Percentiles rank a stretch among this genome's conserved stretches.
phyloP scores from a whole-genome alignment of 1,140 invertebrate species.

The Cydia splendana region DNA sequence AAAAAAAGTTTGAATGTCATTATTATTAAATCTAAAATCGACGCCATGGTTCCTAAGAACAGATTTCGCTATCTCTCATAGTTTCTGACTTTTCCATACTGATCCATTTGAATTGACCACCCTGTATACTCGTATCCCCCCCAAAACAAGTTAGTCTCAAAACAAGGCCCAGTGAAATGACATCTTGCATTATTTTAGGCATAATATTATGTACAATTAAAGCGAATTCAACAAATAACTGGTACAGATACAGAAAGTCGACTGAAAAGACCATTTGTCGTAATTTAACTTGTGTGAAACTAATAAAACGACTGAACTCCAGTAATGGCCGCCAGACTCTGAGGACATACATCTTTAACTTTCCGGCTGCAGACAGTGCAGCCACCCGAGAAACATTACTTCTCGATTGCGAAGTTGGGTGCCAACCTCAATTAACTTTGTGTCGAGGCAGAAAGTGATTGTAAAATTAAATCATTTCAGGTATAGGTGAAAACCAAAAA shows the following conservation, averaged over 20 bases:
- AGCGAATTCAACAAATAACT: not conserved
- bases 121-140: too few species aligned
- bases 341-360: slow-evolving; percentile 21
- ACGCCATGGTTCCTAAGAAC: too few species aligned
- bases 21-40: too few species aligned
- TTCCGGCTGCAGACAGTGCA: slow-evolving; percentile 8
- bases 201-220: not conserved
- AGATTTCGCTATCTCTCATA: too few species aligned
- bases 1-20: too few species aligned
- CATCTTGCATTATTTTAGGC: too few species aligned
- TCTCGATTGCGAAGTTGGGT: not conserved
- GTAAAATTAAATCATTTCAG: not conserved
- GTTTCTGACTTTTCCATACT: too few species aligned
- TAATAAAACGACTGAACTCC: slow-evolving; percentile 13
- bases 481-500: too few species aligned
- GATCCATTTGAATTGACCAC: too few species aligned
- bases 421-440: not conserved
- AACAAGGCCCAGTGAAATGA: too few species aligned
- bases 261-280: not conserved
- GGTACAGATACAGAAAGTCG: not conserved
- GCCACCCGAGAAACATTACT: slow-evolving; percentile 16
- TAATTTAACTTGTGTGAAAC: slow-evolving; percentile 19
- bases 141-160: too few species aligned
- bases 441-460: not conserved
- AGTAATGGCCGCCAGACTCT: slow-evolving; percentile 7